A percentile compares a stretch with the other conserved stretches of the same genome.
phyloP scores from a whole-genome alignment of 37 sponge, comb jelly and placozoan species.

The Ephydatia muelleri region DNA sequence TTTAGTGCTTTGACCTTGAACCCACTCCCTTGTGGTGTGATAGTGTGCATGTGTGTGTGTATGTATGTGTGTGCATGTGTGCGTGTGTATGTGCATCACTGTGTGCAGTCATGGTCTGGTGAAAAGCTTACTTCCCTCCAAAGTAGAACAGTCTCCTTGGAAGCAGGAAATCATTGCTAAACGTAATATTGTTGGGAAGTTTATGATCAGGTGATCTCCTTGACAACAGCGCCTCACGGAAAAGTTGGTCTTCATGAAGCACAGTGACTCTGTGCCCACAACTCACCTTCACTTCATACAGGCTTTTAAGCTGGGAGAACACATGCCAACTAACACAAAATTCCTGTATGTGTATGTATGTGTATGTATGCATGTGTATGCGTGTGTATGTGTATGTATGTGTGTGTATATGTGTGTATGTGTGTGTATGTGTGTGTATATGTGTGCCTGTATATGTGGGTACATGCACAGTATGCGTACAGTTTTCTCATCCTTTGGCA shows the following conservation, averaged over 20 bases:
- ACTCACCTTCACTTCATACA: constrained; percentile 21
- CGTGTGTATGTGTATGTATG: constrained; percentile 44
- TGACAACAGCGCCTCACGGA: neutral
- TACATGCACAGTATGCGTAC: constrained; percentile 61
- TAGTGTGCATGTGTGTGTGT: neutral
- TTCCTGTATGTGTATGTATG: constrained; percentile 9
- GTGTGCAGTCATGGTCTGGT: neutral
- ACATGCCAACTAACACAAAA: neutral
- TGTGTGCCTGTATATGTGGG: constrained; percentile 8
- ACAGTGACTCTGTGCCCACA: constrained; percentile 14
- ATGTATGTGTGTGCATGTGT: neutral
- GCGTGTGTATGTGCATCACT: neutral
- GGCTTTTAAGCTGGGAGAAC: constrained; percentile 19
- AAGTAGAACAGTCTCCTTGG: constrained; percentile 18
- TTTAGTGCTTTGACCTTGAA: neutral
- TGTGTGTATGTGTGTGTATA: constrained; percentile 24
- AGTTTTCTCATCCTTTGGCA: constrained; percentile 15
- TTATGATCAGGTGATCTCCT: neutral
- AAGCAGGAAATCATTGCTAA: constrained; percentile 12
- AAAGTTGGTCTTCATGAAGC: constrained; percentile 14
- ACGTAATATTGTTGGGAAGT: neutral
- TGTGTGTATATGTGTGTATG: constrained; percentile 10
- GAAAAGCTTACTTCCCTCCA: neutral
- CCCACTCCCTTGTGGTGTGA: neutral
- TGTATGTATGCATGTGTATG: constrained; percentile 44